Conservation (phyloP, 37 sponge, comb jelly and placozoan species). For the Dysidea cf. avara region DNA sequence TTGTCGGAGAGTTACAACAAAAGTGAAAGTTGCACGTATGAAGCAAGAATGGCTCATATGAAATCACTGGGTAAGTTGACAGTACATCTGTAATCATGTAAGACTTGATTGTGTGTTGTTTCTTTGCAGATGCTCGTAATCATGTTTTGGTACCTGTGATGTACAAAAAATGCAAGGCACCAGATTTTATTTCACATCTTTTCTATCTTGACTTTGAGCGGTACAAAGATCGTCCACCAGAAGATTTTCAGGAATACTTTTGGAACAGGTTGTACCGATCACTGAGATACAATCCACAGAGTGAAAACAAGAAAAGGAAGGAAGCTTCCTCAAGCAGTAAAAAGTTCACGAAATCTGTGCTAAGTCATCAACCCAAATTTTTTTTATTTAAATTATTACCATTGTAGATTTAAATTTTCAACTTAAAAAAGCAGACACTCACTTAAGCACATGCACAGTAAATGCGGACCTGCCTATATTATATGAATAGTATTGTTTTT, state of each 20-base stretch:
- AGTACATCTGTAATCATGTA: neutral
- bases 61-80: slow-evolving; percentile 17
- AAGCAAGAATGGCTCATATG: slow-evolving; percentile 5
- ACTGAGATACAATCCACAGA: too few species aligned
- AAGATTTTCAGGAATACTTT: slow-evolving; percentile 46
- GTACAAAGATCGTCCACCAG: slow-evolving; percentile 15
- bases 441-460: too few species aligned
- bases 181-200: slow-evolving; percentile 44
- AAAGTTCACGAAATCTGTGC: too few species aligned
- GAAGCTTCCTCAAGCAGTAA: too few species aligned
- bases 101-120: neutral
- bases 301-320: too few species aligned
- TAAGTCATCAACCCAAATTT: too few species aligned
- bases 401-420: too few species aligned
- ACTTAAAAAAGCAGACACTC: too few species aligned
- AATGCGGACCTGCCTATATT: too few species aligned
- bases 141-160: slow-evolving; percentile 65
- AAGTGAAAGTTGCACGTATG: slow-evolving; percentile 2
- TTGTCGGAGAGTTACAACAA: slow-evolving; percentile 1
- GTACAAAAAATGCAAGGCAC: slow-evolving; percentile 57
- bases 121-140: slow-evolving; percentile 31
- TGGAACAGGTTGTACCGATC: slow-evolving; percentile 53
- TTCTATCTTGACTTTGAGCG: slow-evolving; percentile 57
- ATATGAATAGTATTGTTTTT: too few species aligned
- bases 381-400: too few species aligned